Conservation (phyloP, 2,113 vertebrate genomes). For the Nothobranchius kuhntae region DNA sequence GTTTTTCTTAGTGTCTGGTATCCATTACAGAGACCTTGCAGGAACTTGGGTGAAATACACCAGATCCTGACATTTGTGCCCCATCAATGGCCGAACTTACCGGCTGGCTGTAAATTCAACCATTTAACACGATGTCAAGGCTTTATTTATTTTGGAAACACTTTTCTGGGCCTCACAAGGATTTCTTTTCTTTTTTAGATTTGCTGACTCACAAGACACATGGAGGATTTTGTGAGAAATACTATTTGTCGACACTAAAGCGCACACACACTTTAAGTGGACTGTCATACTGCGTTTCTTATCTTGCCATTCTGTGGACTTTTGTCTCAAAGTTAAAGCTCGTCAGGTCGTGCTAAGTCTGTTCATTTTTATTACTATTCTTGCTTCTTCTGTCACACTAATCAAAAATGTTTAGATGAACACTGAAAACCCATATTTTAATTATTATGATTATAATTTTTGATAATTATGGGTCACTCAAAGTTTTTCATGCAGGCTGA, state of each 20-base stretch:
- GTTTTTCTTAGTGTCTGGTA: constrained; percentile 54
- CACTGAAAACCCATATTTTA: not conserved
- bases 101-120: constrained; percentile 44
- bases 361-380: constrained; percentile 11
- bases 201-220: constrained; percentile 18
- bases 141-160: constrained; percentile 23
- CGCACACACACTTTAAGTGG: constrained; percentile 28
- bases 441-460: no score
- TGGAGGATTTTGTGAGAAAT: constrained; percentile 38
- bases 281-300: constrained; percentile 58
- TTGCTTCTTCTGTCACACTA: constrained; percentile 30
- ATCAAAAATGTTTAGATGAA: constrained; percentile 28
- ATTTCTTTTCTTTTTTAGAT: constrained; percentile 10
- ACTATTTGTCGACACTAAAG: constrained; percentile 53
- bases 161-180: constrained; percentile 36
- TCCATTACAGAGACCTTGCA: constrained; percentile 51
- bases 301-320: constrained; percentile 48
- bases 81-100: constrained; percentile 48
- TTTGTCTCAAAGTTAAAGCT: constrained; percentile 50
- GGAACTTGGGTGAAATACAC: constrained; percentile 43
- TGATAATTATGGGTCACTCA: no score
- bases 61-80: constrained; percentile 50
- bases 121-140: constrained; percentile 42
- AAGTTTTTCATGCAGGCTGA: no score
- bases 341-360: constrained; percentile 32